Evolutionary conservation across 2,797 vertebrate genomes (phyloP).

Genomic region (Megalops cyprinoides): DNA sequence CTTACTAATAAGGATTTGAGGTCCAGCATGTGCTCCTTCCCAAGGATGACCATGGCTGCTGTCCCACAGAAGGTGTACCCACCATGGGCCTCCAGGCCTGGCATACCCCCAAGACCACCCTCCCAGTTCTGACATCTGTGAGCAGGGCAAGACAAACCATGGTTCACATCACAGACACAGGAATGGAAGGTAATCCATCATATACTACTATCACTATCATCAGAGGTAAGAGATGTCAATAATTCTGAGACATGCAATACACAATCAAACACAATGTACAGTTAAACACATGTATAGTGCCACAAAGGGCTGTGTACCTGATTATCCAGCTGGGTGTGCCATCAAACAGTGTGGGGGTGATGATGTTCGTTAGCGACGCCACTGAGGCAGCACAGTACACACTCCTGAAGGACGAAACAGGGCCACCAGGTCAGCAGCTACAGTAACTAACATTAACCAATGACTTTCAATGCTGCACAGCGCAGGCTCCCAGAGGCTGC

Average conservation of each 20-base stretch:
- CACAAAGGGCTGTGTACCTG: slow-evolving; percentile 57
- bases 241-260: background rate
- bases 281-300: background rate
- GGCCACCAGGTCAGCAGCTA: background rate
- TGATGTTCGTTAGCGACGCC: slow-evolving; percentile 89
- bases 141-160: background rate
- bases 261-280: background rate
- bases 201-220: background rate
- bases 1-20: slow-evolving; percentile 89
- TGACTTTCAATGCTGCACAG: too few species aligned
- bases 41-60: slow-evolving; percentile 90
- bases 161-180: too few species aligned
- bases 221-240: too few species aligned
- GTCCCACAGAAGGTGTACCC: slow-evolving; percentile 96
- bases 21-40: slow-evolving; percentile 88
- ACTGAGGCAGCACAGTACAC: slow-evolving; percentile 93
- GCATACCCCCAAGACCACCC: slow-evolving; percentile 91
- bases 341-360: slow-evolving; percentile 82
- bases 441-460: background rate
- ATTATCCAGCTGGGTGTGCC: slow-evolving; percentile 91
- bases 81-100: slow-evolving; percentile 92
- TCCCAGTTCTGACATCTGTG: slow-evolving; percentile 97
- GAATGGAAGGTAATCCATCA: too few species aligned
- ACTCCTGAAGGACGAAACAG: slow-evolving; percentile 72
- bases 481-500: too few species aligned